A percentile compares a stretch with the other conserved stretches of the same genome.
Evolutionary conservation across 35 echinoderm and acorn worm genomes (phyloP).

Genomic region (Stichopus chloronotus): DNA sequence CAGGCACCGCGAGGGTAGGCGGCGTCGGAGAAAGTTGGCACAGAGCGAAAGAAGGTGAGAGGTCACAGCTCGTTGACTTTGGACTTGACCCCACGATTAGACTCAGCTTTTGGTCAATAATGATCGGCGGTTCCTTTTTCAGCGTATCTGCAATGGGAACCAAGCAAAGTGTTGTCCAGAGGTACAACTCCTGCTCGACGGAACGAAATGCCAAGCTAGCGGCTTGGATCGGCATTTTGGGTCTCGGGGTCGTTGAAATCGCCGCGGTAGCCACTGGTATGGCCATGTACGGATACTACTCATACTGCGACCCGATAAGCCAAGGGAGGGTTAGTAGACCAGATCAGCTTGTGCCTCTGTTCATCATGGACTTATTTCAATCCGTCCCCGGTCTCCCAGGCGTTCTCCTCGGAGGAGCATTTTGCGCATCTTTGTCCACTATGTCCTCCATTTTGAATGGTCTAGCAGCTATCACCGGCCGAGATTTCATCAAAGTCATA

Average conservation of each 20-base stretch:
- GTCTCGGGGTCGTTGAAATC: constrained; percentile 23
- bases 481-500: constrained; percentile 30
- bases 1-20: constrained; percentile 10
- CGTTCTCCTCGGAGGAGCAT: constrained; percentile 28
- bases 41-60: constrained; percentile 7
- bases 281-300: constrained; percentile 48
- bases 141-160: neutral
- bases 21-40: constrained; percentile 35
- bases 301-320: constrained; percentile 22
- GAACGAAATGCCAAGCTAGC: constrained; percentile 21
- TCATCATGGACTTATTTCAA: constrained; percentile 44
- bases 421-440: constrained; percentile 34
- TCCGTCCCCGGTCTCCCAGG: constrained; percentile 33
- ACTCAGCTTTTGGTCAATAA: constrained; percentile 49
- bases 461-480: constrained; percentile 29
- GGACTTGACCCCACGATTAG: constrained; percentile 29
- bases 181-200: constrained; percentile 31
- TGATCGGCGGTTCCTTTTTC: constrained; percentile 22
- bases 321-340: neutral
- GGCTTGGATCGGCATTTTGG: constrained; percentile 36
- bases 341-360: constrained; percentile 38
- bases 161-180: constrained; percentile 52
- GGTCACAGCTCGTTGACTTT: constrained; percentile 16
- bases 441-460: constrained; percentile 50
- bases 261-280: constrained; percentile 35